Evolutionary conservation across 2,113 vertebrate species (phyloP), one percentile per base, ranked within the genome.

Genomic region (Ellobius talpinus): DNA sequence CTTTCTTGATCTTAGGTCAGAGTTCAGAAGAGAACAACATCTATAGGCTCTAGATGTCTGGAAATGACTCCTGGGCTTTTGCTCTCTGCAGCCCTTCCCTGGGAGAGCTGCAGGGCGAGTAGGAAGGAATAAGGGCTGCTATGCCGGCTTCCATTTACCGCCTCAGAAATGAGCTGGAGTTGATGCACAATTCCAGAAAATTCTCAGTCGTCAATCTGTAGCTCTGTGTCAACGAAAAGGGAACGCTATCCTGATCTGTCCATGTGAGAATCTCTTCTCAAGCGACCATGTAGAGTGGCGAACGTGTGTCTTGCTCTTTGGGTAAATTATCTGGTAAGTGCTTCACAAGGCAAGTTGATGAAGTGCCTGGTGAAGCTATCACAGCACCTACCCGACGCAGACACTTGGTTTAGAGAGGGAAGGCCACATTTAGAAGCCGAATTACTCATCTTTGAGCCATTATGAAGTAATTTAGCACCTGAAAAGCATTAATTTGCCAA

Each of bases 321-420:
- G 36, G n/a, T 81, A 61, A 93, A 42, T 5, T 55, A 68, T 2
- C 45, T 36, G 73, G 42, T 31, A 33, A 73, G 84, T 87, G 33
- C n/a, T 36, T 72, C n/a, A 3, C 17, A 50, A 74, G 42, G 65
- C 55, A 55, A 63, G 72, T 33, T 61, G 87, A 42, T 78, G 63
- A 55, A 0, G 13, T 1, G 11, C 33, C 1, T 7, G 45, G 58
- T 0, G 0, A 68, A 73, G 65, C 50, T 24, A 7, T 31, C 3
- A 2, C 23, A 52, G n/a, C n/a, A 70, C 68, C 50, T 33, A 8
- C 81, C 68, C 26, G 23, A n/a, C 47, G 81, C 55, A 84, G 90
- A 87, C 29, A 70, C 74, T 50, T 87, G 86, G n/a, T 87, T 91
- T 92, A 55, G 84, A 72, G 78, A 65, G 73, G 68, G 31, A 73